These are phyloP conservation scores for Cataglyphis albicans DNA, from an alignment of 2,888 invertebrate species.

Conservation along the genomic window DNA sequence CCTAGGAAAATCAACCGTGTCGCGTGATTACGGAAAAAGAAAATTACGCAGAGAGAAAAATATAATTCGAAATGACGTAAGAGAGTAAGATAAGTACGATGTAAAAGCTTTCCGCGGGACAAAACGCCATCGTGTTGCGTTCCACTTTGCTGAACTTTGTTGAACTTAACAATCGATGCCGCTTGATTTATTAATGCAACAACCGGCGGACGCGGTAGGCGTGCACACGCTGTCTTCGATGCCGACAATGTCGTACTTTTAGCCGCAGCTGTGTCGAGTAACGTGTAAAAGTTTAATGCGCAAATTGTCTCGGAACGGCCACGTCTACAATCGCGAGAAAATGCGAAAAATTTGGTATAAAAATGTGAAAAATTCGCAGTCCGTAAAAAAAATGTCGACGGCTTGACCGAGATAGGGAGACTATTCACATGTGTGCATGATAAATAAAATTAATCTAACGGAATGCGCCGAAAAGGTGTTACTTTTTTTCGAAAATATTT, in stretches of 20 bases:
- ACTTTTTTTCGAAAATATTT: not conserved
- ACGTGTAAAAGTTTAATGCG: conserved; percentile 48
- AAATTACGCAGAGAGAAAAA: conserved; percentile 6
- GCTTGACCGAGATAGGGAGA: not conserved
- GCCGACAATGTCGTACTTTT: conserved; percentile 53
- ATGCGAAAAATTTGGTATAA: conserved; percentile 25
- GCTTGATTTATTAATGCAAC: conserved; percentile 55
- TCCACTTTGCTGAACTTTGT: conserved; percentile 56
- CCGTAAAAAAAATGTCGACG: conserved; percentile 34
- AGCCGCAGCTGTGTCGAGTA: conserved; percentile 50
- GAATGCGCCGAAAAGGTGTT: too few species aligned
- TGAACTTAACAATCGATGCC: conserved; percentile 55
- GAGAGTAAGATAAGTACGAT: conserved; percentile 27
- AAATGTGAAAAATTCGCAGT: conserved; percentile 19
- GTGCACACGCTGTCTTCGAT: conserved; percentile 53
- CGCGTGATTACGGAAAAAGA: not conserved
- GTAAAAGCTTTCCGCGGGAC: conserved; percentile 20
- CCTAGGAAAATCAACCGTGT: not conserved
- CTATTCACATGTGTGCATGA: not conserved
- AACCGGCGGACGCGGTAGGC: conserved; percentile 48
- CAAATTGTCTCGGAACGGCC: conserved; percentile 22
- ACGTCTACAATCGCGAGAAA: conserved; percentile 21
- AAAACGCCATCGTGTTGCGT: conserved; percentile 38
- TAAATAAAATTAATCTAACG: not conserved
- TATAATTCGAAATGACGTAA: not conserved